Percentiles rank a stretch among this genome's conserved stretches.
phyloP scores from a whole-genome alignment of 1,140 invertebrate species.

The Aplysia californica region DNA sequence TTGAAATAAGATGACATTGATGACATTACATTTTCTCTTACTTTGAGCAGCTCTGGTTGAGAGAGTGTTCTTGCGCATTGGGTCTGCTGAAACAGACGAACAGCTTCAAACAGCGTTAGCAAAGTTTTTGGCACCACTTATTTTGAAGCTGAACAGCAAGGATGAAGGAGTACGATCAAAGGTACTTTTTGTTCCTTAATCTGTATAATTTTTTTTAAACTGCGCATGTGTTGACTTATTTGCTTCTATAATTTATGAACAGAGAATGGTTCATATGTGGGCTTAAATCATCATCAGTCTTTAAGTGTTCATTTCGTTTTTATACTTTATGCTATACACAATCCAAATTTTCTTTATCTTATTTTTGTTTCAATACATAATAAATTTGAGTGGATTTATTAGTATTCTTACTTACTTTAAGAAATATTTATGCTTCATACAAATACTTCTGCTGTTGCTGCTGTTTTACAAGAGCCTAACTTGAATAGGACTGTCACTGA shows the following conservation, averaged over 20 bases:
- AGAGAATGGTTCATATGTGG: background rate
- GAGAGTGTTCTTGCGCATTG: conserved; percentile 87
- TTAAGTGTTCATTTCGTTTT: too few species aligned
- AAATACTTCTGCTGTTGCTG: too few species aligned
- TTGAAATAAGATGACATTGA: too few species aligned
- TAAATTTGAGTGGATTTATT: background rate
- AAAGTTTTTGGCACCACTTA: conserved; percentile 89
- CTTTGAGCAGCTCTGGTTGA: conserved; percentile 81
- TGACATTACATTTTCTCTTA: too few species aligned
- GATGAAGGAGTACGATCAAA: conserved; percentile 87
- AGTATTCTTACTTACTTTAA: background rate
- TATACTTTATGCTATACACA: too few species aligned
- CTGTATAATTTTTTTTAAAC: background rate
- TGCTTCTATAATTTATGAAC: background rate
- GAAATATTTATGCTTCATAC: background rate
- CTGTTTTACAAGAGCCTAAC: too few species aligned
- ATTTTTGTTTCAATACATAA: background rate
- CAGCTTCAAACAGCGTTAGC: conserved; percentile 84
- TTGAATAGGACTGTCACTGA: too few species aligned
- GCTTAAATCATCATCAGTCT: background rate
- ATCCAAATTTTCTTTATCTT: too few species aligned
- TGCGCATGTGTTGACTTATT: background rate
- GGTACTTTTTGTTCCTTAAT: conserved; percentile 65
- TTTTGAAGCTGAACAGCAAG: conserved; percentile 87
- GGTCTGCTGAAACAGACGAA: conserved; percentile 88